Base-by-base conservation (phyloP, 2,113 vertebrate genomes). In the Anguilla rostrata region DNA sequence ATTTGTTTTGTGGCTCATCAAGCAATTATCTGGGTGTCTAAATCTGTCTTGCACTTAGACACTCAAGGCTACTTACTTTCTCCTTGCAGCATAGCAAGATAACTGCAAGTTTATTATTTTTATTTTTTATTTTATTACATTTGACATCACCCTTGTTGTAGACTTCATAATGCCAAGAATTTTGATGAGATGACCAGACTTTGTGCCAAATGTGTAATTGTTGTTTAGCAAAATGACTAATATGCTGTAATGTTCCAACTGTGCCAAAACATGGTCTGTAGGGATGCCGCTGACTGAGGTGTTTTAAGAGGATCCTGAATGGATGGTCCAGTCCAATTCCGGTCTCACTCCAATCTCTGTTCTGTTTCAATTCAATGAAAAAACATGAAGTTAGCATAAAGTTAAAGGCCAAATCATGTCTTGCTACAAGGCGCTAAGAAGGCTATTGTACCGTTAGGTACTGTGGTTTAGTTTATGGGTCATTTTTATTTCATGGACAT, bases 71-170 rank as follows among this genome's bases (percentile, higher is more conserved):
- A 89, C 79, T 90, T 93, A 94, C 90, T 83, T 92, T 96, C 95
- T 93, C 95, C 93, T 95, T 96, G 87, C 94, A 96, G 95, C 96
- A 93, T 92, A 92, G 95, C 92, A 95, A 94, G 90, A 92, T 87
- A 81, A 93, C 85, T 94, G 91, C 94, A 78, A 89, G 93, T 96
- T 90, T 92, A 71, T 49, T 43, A 40, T 46, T 49, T 41, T 49
- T 15, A 15, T 78, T 34, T 78, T 75, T 71, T 94, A 41, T 93
- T 34, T 34, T 34, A 34, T 34, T 95, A 94, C 94, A 93, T 53
- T 83, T 53, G 91, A 94, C 93, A 95, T 94, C 81, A 53, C 91
- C 93, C 95, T 92, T 89, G 92, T 91, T 93, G 89, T 89, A 91
- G 87, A 86, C 85, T 93, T 93, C 94, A 91, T 94, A 91, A 88